Evolutionary conservation across 2,888 invertebrate species (phyloP), one percentile per base, ranked within the genome.

Genomic region (Lasioglossum morio): DNA sequence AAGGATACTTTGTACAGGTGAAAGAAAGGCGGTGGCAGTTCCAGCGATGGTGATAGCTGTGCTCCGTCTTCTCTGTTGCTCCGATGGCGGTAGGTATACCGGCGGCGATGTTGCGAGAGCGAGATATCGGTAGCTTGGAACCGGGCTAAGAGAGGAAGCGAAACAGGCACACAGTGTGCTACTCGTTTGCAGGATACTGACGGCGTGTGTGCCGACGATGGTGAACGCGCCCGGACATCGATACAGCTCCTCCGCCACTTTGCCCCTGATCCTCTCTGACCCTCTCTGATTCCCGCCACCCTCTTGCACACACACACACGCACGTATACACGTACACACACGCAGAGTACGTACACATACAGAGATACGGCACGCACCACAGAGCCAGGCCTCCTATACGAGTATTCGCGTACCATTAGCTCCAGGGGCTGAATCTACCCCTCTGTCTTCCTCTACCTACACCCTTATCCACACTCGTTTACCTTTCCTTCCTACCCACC

Each of bases 161-260:
- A 43, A 77, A 77, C 73, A 82, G 81, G 27, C 75, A 75, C 73
- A 82, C 81, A 77, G 85, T 79, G 63, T 88, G 90, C 80, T 85
- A 90, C 87, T 89, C 87, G 90, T 90, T 90, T 89, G 90, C 87
- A 89, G 89, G 86, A 88, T 90, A 90, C 88, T 82, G 86, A 85
- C 85, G 85, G 81, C 91, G 91, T 92, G 90, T 91, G 92, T 90
- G 89, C 88, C 88, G 89, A 92, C 89, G 90, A 90, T 88, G 91
- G 92, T 90, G 90, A 93, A 93, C 92, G 91, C 89, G 91, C 93
- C 93, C 93, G 93, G 93, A 93, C 93, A 93, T 93, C 93, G 93
- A 93, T 93, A 93, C 93, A 93, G 93, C 93, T 93, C 93, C 91
- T 90, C 90, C 92, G 87, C 92, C 91, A 92, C 92, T 92, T 92